Evolutionary conservation across 2,113 vertebrate genomes (phyloP), one percentile per base, ranked within the genome.

Genomic region (Cygnus buccinator): DNA sequence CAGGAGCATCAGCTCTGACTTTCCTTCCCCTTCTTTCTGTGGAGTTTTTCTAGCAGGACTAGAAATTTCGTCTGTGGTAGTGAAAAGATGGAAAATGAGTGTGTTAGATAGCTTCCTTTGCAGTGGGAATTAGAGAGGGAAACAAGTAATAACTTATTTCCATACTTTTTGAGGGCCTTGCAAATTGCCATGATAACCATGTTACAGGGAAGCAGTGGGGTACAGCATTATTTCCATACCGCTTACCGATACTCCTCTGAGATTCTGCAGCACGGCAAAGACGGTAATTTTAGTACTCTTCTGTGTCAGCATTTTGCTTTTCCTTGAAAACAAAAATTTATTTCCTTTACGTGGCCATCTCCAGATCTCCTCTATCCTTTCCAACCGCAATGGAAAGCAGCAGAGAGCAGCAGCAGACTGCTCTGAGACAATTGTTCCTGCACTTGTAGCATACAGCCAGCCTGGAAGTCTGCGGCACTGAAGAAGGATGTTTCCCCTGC

Each of bases 361-460:
- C 54, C 10, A 21, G 46, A 2, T 81, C 89, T 73, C 70, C 78
- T 48, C 86, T 3, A 80, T 28, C 41, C 96, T 80, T 57, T 93
- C 94, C n/a, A 18, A 39, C n/a, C 0, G 33, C 39, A 17, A 3
- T 8, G 79, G 86, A 11, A 90, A 97, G 96, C 96, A 96, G 96
- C 91, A 97, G 96, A 95, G 96, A 97, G 96, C 96, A 97, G 96
- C 93, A 97, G 95, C 91, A 97, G 93, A 85, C 96, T 96, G 95
- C 83, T 74, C 1, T 73, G 82, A 87, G 71, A 68, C 54, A 16
- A 55, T 16, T 25, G 22, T 35, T 59, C 76, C 73, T 29, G 48
- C 1, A 3, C 33, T 39, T 29, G n/a, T 19, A 85, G 66, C 82
- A 3, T 14, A 46, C 78, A 78, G 39, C 58, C 73, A 76, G 87